Evolutionary conservation across 2,113 vertebrate species (phyloP).

Genomic region (Bos indicus): DNA sequence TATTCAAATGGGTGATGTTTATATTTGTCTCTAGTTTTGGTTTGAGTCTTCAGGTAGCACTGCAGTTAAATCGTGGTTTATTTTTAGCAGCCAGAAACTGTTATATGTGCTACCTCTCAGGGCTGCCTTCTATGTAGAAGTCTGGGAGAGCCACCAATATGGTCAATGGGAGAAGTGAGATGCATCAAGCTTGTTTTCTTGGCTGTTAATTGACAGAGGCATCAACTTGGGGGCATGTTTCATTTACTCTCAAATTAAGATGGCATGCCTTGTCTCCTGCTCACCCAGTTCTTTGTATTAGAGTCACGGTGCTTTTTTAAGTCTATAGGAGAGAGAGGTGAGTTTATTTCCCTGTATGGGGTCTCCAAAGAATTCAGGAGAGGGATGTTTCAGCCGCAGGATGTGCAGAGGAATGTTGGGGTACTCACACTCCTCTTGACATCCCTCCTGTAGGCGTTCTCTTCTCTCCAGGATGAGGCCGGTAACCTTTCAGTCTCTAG

Average conservation of each 20-base stretch:
- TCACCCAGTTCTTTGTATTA: not conserved
- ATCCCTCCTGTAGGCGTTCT: rapidly evolving
- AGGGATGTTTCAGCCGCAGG: not conserved
- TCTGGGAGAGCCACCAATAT: not conserved
- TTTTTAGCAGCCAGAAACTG: not conserved
- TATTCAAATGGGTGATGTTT: not conserved
- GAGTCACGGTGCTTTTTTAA: not conserved
- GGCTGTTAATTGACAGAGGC: not conserved
- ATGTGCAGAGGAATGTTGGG: not conserved
- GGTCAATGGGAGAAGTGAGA: not conserved
- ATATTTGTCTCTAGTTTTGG: not conserved
- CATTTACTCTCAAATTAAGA: constrained; percentile 30
- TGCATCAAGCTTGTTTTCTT: not conserved
- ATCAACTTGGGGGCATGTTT: not conserved
- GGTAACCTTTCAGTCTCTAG: not conserved
- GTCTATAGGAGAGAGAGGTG: not conserved
- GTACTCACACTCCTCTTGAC: not conserved
- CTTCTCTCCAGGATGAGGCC: not conserved
- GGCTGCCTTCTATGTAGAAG: not conserved
- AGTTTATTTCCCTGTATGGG: not conserved
- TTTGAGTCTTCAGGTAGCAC: not conserved
- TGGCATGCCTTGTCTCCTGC: not conserved
- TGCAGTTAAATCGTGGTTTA: not conserved
- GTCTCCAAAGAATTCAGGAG: not conserved
- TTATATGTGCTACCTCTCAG: not conserved